Evolutionary conservation across 2,888 invertebrate species (phyloP).

Genomic region (Patella ulyssiponensis): DNA sequence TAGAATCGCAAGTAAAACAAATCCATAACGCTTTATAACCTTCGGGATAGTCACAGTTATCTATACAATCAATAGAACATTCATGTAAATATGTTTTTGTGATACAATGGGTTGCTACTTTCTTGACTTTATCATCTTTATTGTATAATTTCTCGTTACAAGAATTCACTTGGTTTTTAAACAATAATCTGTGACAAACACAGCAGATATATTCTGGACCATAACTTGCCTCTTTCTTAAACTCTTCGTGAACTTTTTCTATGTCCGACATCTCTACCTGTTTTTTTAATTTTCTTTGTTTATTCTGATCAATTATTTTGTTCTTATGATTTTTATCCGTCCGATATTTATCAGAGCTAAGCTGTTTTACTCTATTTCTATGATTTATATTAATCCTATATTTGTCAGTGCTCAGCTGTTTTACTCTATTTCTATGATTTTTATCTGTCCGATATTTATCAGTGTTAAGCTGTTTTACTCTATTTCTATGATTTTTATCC

Average conservation of each 20-base stretch:
- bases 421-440: background rate
- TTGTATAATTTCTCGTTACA: background rate
- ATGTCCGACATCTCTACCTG: background rate
- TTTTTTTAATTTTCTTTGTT: background rate
- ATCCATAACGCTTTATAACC: background rate
- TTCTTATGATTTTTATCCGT: background rate
- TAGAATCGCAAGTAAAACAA: background rate
- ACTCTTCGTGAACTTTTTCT: background rate
- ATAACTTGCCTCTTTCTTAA: background rate
- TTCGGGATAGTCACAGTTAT: background rate
- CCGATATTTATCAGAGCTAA: background rate
- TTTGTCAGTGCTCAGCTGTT: background rate
- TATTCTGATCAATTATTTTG: background rate
- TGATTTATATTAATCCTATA: background rate
- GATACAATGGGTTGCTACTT: background rate
- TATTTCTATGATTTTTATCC: too few species aligned
- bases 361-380: background rate
- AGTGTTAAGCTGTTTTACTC: too few species aligned
- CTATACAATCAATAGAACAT: background rate
- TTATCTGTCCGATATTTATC: background rate
- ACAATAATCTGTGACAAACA: background rate
- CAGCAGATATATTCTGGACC: background rate
- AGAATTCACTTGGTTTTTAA: background rate
- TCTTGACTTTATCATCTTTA: background rate
- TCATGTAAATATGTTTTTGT: background rate